phyloP scores from a whole-genome alignment of 2,797 vertebrate species.

The Karalla daura region DNA sequence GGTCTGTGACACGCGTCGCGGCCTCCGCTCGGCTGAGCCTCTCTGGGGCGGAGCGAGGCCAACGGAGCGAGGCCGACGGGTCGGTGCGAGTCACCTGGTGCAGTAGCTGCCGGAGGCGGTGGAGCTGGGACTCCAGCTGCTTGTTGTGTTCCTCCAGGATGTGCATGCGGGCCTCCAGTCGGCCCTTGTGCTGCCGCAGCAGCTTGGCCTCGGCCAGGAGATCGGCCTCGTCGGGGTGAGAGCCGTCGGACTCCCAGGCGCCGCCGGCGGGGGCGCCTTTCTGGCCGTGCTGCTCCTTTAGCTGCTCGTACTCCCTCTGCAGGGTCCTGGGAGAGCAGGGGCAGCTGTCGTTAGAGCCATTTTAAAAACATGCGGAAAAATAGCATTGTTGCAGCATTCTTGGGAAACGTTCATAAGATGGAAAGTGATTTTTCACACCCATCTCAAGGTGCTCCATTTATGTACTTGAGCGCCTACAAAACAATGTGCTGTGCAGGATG shows the following conservation, averaged over 20 bases:
- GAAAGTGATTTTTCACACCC: no score
- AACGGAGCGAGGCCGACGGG: neutral
- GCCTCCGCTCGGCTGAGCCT: neutral
- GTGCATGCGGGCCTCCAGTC: conserved; percentile 96
- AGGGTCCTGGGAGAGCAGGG: conserved; percentile 80
- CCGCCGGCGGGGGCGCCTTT: conserved; percentile 80
- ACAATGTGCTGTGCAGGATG: no score
- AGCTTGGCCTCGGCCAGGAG: conserved; percentile 97
- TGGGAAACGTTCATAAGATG: no score
- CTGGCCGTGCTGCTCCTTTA: conserved; percentile 92
- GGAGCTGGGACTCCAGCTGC: conserved; percentile 96
- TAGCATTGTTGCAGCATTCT: no score
- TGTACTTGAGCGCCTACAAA: no score
- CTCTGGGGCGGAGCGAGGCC: neutral
- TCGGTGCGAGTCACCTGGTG: conserved; percentile 88
- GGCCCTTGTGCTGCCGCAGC: conserved; percentile 96
- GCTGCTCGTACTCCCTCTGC: conserved; percentile 93
- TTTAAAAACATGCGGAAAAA: no score
- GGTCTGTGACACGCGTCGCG: conserved; percentile 3
- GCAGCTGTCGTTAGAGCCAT: no score
- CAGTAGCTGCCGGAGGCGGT: conserved; percentile 93
- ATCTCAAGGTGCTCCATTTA: no score
- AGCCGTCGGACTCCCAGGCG: conserved; percentile 82
- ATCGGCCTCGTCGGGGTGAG: conserved; percentile 89
- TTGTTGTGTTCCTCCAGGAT: conserved; percentile 98